Percentiles rank a stretch among this genome's conserved stretches.
Evolutionary conservation across 2,888 invertebrate genomes (phyloP).

Genomic region (Sepioteuthis lessoniana): DNA sequence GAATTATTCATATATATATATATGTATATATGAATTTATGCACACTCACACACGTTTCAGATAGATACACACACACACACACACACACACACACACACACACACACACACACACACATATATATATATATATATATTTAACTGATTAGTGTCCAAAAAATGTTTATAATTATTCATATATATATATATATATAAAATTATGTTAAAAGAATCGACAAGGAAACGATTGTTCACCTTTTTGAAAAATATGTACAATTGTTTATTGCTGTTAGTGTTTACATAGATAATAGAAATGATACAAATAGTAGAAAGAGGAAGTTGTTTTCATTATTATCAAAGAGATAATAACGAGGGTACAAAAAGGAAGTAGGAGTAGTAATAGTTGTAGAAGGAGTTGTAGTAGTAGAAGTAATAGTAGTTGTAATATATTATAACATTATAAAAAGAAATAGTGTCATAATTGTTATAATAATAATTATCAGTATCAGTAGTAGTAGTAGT

Average conservation of each 20-base stretch:
- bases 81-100: too few species aligned
- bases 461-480: neutral
- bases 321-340: neutral
- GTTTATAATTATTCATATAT: too few species aligned
- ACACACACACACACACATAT: too few species aligned
- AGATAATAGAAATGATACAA: conserved; percentile 21
- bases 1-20: too few species aligned
- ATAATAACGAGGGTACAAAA: conserved; percentile 8
- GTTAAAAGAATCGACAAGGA: neutral
- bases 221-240: neutral
- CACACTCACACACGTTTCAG: too few species aligned
- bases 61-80: too few species aligned
- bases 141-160: too few species aligned
- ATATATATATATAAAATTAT: too few species aligned
- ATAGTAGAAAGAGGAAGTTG: neutral
- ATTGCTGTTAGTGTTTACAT: conserved; percentile 43
- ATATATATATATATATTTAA: too few species aligned
- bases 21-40: too few species aligned
- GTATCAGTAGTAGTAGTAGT: neutral
- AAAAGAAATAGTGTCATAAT: neutral
- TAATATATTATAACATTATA: neutral
- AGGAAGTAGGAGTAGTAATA: neutral
- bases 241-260: conserved; percentile 46
- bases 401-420: neutral
- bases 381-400: neutral